A percentile compares a stretch with the other conserved stretches of the same genome.
phyloP scores from a whole-genome alignment of 2,797 vertebrate species.

The Myripristis murdjan region DNA sequence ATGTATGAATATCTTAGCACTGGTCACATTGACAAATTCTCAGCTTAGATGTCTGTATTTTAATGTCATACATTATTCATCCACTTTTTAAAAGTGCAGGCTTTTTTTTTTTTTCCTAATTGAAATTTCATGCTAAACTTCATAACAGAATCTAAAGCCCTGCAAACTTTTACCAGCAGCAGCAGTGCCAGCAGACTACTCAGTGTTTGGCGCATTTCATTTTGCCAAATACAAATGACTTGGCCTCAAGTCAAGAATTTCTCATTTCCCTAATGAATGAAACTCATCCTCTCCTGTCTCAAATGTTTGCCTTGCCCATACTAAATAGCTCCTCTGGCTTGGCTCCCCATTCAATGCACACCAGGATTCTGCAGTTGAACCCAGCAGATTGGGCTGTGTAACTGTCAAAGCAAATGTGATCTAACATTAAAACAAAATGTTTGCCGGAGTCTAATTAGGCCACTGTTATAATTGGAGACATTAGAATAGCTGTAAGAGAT shows the following conservation, averaged over 20 bases:
- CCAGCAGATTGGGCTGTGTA: neutral
- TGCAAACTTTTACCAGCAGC: constrained; percentile 34
- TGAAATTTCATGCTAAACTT: constrained; percentile 64
- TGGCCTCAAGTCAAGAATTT: constrained; percentile 70
- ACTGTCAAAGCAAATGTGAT: constrained; percentile 22
- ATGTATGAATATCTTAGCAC: constrained; percentile 38
- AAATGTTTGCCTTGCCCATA: constrained; percentile 38
- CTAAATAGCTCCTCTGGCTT: constrained; percentile 40
- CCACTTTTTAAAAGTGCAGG: constrained; percentile 36
- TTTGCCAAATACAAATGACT: constrained; percentile 67
- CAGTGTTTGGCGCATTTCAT: constrained; percentile 67
- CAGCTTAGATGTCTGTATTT: constrained; percentile 50
- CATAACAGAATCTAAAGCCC: constrained; percentile 41
- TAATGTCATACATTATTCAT: constrained; percentile 68
- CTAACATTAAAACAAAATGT: constrained; percentile 6
- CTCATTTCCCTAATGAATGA: constrained; percentile 79
- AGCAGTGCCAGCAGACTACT: constrained; percentile 82
- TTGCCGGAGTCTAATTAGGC: constrained; percentile 24
- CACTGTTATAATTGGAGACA: constrained; percentile 5
- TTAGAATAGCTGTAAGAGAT: constrained; percentile 18
- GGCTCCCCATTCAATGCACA: constrained; percentile 7
- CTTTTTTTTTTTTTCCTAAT: constrained; percentile 46
- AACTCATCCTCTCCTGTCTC: constrained; percentile 42
- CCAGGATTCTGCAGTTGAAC: constrained; percentile 10
- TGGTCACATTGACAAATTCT: constrained; percentile 39